Evolutionary conservation across 1,140 invertebrate genomes (phyloP).

Genomic region (Drosophila quadrilineata): DNA sequence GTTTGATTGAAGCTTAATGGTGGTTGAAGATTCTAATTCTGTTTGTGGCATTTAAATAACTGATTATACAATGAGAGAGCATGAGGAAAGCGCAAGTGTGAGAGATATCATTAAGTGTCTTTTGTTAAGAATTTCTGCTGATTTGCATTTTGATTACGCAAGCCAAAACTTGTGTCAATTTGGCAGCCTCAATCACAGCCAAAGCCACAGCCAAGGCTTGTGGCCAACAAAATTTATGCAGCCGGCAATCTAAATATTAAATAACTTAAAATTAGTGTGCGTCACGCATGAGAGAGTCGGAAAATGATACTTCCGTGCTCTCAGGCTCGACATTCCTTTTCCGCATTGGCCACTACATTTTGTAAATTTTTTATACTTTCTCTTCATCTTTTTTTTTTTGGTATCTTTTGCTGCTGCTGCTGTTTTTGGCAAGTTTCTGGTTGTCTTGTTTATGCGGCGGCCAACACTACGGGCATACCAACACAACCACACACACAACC

Average conservation of each 20-base stretch:
- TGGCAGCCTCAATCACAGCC: not conserved
- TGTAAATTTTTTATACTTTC: conserved; percentile 51
- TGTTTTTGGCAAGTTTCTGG: conserved; percentile 29
- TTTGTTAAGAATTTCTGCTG: conserved; percentile 15
- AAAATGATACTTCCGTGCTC: conserved; percentile 66
- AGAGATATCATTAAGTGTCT: conserved; percentile 20
- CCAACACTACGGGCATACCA: conserved; percentile 39
- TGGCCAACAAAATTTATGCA: conserved; percentile 54
- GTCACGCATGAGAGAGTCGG: conserved; percentile 66
- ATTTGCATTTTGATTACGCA: conserved; percentile 51
- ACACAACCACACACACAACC: not conserved
- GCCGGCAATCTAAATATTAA: conserved; percentile 66
- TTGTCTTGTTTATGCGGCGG: conserved; percentile 73
- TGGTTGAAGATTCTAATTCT: too few relatives aligned
- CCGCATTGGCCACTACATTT: conserved; percentile 74
- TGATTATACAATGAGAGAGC: not conserved
- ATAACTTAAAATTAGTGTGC: conserved; percentile 70
- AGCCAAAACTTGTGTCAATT: conserved; percentile 37
- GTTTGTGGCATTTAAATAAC: too few relatives aligned
- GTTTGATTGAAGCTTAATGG: not conserved
- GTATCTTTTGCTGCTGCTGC: conserved; percentile 7
- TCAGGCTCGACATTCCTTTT: conserved; percentile 64
- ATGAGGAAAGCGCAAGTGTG: not conserved
- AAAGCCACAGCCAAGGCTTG: not conserved
- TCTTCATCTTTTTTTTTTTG: conserved; percentile 17